These are phyloP conservation scores for Amiota mariae DNA, from an alignment of 2,888 invertebrate species.

Conservation along the genomic window DNA sequence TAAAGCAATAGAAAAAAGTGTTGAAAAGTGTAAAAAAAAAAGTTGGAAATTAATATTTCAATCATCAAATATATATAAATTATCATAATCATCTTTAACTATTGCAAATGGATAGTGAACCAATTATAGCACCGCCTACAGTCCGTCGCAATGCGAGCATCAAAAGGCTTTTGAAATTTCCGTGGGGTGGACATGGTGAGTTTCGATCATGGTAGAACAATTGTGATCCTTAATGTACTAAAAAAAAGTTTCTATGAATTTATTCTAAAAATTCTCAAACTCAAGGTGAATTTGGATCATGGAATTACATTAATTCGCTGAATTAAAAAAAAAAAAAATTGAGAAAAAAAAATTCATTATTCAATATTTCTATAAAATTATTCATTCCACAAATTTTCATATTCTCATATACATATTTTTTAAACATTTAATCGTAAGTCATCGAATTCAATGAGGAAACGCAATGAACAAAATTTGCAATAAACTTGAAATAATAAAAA, in stretches of 20 bases:
- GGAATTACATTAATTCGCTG: too few species aligned
- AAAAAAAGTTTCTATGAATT: conserved; percentile 34
- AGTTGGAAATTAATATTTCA: conserved; percentile 13
- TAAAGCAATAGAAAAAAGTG: conserved; percentile 1
- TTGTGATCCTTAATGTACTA: background rate
- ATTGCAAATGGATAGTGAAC: conserved; percentile 58
- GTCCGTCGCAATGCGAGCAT: conserved; percentile 72
- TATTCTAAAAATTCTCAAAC: background rate
- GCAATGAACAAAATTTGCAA: conserved; percentile 15
- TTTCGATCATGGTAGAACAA: background rate
- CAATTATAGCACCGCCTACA: conserved; percentile 60
- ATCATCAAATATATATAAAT: background rate
- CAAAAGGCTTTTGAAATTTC: conserved; percentile 68
- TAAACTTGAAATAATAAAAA: conserved; percentile 26
- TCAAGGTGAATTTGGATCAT: too few species aligned
- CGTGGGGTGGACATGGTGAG: conserved; percentile 72
- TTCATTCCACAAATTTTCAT: background rate
- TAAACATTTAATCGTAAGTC: background rate
- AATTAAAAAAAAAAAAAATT: background rate
- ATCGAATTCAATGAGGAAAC: conserved; percentile 15
- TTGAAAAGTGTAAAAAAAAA: conserved; percentile 15
- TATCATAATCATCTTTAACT: background rate
- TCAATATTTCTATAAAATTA: background rate
- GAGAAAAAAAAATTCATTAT: background rate
- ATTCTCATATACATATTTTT: too few species aligned